Evolutionary conservation across 2,113 vertebrate species (phyloP), one percentile per base, ranked within the genome.

Genomic region (Astatotilapia flaviijosephi): DNA sequence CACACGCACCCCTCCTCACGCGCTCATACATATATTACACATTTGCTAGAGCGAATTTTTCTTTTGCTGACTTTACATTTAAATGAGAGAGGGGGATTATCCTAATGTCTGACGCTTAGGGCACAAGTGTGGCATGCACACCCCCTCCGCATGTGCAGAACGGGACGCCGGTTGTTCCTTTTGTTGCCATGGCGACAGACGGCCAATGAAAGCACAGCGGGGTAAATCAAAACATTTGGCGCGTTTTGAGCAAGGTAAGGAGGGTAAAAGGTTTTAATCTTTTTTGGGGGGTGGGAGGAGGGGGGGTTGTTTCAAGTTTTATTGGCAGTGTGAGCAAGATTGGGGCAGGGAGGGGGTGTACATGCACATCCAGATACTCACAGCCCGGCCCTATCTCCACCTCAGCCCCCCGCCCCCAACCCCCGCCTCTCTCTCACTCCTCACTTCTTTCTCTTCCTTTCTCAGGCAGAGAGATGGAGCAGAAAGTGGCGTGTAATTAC

Each of bases 401-500:
- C 86, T 79, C 40, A 79, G 85, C 15, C 56, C 56, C 5, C 56
- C 87, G 82, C 83, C 77, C 88, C 89, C 65, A 79, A 19, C 80
- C 65, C 85, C 86, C 84, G 82, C 90, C 80, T 87, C 86, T 93
- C 93, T 94, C 90, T 89, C 80, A 84, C 82, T 73, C 53, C 80
- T 68, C 75, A 45, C 87, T 84, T 92, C 89, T 89, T 88, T 87
- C 85, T 87, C 90, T 86, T 81, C 86, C 86, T 94, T 92, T 94
- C 90, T 90, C 80, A 75, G 91, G 93, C 90, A 91, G 91, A 94
- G 91, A 93, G 93, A 94, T 89, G 95, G 94, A 92, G 93, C 92
- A 94, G 92, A 96, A 96, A 95, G 93, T 95, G 94, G 94, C 94
- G 94, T 96, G 95, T 95, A 96, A 96, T 96, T 94, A 96, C 94